These are phyloP conservation scores for Drosophila pegasa DNA, from an alignment of 2,888 invertebrate species.

Conservation along the genomic window DNA sequence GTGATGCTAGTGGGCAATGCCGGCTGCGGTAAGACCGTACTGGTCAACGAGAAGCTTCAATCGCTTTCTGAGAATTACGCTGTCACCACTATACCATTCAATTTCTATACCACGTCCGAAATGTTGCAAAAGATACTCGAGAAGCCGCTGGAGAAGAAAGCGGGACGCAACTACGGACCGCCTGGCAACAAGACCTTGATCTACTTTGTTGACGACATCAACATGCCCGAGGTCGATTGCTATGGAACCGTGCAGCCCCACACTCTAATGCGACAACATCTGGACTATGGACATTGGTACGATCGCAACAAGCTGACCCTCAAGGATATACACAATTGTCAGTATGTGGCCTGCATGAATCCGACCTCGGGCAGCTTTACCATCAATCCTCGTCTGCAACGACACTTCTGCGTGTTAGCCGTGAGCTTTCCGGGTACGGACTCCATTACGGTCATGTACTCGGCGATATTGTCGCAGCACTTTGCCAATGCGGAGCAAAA, in stretches of 20 bases:
- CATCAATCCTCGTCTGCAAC: constrained; percentile 96
- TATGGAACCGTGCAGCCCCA: constrained; percentile 99
- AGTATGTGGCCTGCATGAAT: constrained; percentile 99
- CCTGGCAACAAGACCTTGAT: constrained; percentile 96
- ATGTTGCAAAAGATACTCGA: constrained; percentile 97
- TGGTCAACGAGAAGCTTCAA: constrained; percentile 90
- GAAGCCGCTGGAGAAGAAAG: constrained; percentile 98
- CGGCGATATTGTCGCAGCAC: constrained; percentile 94
- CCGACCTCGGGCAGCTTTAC: constrained; percentile 99
- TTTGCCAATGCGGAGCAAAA: constrained; percentile 92
- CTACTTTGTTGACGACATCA: constrained; percentile 98
- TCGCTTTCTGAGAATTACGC: constrained; percentile 93
- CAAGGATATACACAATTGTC: constrained; percentile 98
- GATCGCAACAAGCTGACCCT: constrained; percentile 94
- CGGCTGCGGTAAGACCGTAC: constrained; percentile 97
- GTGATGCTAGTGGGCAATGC: constrained; percentile 98
- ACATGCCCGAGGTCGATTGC: constrained; percentile 96
- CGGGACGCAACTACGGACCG: constrained; percentile 97
- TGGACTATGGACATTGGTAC: constrained; percentile 98
- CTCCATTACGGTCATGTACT: constrained; percentile 94
- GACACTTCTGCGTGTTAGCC: constrained; percentile 95
- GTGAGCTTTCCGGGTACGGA: constrained; percentile 92
- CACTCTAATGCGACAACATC: constrained; percentile 96
- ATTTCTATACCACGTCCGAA: constrained; percentile 97
- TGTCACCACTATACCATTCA: constrained; percentile 96